These are phyloP conservation scores for Thomomys bottae DNA, from an alignment of 2,113 vertebrate species.

Conservation along the genomic window DNA sequence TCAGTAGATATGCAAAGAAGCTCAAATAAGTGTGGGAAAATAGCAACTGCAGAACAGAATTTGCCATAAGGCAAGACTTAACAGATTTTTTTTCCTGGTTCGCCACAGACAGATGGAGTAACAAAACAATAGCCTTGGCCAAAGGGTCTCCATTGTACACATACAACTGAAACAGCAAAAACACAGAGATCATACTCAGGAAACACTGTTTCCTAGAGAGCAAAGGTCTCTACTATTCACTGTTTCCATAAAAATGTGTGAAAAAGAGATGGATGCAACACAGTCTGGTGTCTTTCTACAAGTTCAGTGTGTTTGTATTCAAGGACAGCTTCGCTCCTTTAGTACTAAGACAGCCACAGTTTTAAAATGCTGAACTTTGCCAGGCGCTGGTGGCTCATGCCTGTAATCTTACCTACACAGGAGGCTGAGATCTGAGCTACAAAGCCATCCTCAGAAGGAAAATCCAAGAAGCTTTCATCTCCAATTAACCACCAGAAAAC, in stretches of 20 bases:
- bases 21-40: constrained; percentile 90
- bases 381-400: no score
- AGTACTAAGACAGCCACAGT: neutral
- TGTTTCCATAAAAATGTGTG: constrained; percentile 71
- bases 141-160: constrained; percentile 81
- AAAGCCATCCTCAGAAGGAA: no score
- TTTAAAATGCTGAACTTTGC: neutral
- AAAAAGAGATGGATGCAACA: constrained; percentile 49
- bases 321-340: neutral
- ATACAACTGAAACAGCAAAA: constrained; percentile 78
- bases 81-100: constrained; percentile 84
- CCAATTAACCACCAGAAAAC: no score
- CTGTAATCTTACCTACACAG: no score
- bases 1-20: constrained; percentile 83
- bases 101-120: constrained; percentile 89
- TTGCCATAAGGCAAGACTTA: constrained; percentile 90
- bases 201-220: constrained; percentile 76
- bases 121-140: constrained; percentile 84
- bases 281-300: constrained; percentile 5
- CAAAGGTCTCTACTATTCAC: constrained; percentile 67
- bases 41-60: constrained; percentile 87
- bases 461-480: no score
- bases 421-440: neutral
- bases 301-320: constrained; percentile 58
- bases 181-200: constrained; percentile 78